Evolutionary conservation across 1,140 invertebrate genomes (phyloP).

Genomic region (Parasteatoda tepidariorum): DNA sequence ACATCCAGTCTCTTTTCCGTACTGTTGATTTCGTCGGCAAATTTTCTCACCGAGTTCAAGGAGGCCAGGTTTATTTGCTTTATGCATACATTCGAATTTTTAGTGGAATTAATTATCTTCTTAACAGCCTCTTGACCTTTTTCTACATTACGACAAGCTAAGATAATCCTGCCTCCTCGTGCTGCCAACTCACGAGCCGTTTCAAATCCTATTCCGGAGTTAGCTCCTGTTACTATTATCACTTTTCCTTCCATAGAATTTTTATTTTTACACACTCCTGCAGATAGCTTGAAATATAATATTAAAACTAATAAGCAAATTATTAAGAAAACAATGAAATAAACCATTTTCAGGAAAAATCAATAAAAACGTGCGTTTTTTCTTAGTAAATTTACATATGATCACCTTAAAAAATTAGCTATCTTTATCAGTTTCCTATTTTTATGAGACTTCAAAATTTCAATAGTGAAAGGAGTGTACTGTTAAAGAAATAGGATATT

Average conservation of each 20-base stretch:
- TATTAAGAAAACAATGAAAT: too few relatives aligned
- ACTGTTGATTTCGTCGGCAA: conserved; percentile 74
- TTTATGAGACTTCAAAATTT: too few relatives aligned
- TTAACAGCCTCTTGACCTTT: conserved; percentile 80
- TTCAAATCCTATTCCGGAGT: conserved; percentile 89
- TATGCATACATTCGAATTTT: conserved; percentile 79
- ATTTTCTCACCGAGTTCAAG: conserved; percentile 79
- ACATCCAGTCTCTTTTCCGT: conserved; percentile 75
- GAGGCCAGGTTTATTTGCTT: conserved; percentile 83
- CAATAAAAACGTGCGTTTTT: too few relatives aligned
- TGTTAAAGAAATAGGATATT: too few relatives aligned
- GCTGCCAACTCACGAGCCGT: conserved; percentile 79
- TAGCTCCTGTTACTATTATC: conserved; percentile 85
- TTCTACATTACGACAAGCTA: conserved; percentile 82
- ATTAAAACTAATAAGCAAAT: too few relatives aligned
- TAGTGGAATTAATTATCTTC: conserved; percentile 81
- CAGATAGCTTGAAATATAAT: neutral
- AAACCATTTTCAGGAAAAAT: too few relatives aligned
- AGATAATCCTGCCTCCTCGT: conserved; percentile 80
- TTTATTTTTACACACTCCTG: conserved; percentile 18
- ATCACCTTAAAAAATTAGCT: too few relatives aligned
- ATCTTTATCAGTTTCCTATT: too few relatives aligned
- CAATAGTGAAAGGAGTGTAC: too few relatives aligned
- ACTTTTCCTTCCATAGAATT: conserved; percentile 75
- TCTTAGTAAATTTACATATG: too few relatives aligned